phyloP scores from a whole-genome alignment of 37 sponge, comb jelly and placozoan genomes.

The Aphrocallistes beatrix region DNA sequence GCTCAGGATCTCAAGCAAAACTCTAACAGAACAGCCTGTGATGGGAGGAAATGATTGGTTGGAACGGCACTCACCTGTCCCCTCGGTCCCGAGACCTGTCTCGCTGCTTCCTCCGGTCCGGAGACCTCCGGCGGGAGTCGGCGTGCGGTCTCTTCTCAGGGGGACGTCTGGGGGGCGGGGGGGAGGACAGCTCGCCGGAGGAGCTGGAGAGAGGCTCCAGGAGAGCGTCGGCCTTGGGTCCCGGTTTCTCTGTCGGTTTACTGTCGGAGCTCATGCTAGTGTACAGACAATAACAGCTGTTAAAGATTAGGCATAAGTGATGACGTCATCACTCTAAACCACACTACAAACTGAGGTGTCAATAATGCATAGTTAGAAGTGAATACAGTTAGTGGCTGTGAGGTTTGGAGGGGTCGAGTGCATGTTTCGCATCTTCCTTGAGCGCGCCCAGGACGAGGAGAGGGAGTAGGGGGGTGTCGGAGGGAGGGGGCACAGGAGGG shows the following conservation, averaged over 20 bases:
- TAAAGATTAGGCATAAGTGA: too few relatives aligned
- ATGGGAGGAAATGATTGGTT: background rate
- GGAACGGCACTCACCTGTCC: background rate
- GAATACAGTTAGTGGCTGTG: too few relatives aligned
- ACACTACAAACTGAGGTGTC: too few relatives aligned
- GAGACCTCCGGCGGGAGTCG: background rate
- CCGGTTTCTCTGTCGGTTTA: background rate
- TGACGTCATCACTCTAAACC: too few relatives aligned
- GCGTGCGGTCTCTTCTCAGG: background rate
- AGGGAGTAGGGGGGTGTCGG: background rate
- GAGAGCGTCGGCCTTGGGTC: background rate
- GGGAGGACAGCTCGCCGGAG: conserved; percentile 4
- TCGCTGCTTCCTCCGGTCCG: background rate
- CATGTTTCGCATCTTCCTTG: too few relatives aligned
- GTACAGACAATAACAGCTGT: background rate
- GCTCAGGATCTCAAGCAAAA: too few relatives aligned
- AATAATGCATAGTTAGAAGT: too few relatives aligned
- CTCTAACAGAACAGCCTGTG: background rate
- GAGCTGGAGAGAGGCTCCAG: conserved; percentile 17
- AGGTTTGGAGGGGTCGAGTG: too few relatives aligned
- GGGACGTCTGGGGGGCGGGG: background rate
- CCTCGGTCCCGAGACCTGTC: background rate
- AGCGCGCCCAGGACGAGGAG: background rate
- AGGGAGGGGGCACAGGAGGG: background rate
- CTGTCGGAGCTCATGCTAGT: background rate